Conservation (phyloP, 2,113 vertebrate species). For the Mionectes macconnelli region DNA sequence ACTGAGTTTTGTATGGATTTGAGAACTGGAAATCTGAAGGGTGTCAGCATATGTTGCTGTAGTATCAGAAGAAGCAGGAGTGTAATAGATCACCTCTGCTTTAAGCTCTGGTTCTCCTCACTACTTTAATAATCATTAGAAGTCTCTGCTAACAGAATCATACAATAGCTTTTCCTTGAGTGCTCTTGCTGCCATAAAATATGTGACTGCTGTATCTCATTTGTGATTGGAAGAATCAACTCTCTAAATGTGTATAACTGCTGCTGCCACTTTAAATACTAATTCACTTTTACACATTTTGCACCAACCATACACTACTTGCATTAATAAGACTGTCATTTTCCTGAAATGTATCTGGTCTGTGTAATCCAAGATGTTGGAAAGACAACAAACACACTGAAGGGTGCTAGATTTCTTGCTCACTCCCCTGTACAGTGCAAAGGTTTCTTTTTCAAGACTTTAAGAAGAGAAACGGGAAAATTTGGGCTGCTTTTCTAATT, state of each 20-base stretch:
- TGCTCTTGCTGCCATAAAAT: neutral
- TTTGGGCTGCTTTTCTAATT: neutral
- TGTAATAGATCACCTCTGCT: neutral
- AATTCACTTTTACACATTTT: neutral
- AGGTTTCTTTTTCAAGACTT: neutral
- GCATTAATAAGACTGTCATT: neutral
- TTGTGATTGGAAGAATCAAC: neutral
- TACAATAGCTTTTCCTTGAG: neutral
- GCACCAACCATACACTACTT: neutral
- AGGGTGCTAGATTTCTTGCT: neutral
- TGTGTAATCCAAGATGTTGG: neutral
- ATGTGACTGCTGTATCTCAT: neutral
- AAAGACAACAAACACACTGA: neutral
- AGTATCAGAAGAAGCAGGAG: neutral
- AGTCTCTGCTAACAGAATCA: neutral
- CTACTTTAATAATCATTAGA: neutral
- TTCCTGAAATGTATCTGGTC: neutral
- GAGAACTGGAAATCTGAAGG: neutral
- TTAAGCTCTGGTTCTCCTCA: neutral
- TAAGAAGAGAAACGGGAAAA: neutral
- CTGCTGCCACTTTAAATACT: neutral
- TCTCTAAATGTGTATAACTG: neutral
- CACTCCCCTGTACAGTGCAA: neutral
- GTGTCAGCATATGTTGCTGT: neutral
- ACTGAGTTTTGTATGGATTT: neutral